Conservation (phyloP, 1,140 invertebrate species). For the Zaprionus taronus region DNA sequence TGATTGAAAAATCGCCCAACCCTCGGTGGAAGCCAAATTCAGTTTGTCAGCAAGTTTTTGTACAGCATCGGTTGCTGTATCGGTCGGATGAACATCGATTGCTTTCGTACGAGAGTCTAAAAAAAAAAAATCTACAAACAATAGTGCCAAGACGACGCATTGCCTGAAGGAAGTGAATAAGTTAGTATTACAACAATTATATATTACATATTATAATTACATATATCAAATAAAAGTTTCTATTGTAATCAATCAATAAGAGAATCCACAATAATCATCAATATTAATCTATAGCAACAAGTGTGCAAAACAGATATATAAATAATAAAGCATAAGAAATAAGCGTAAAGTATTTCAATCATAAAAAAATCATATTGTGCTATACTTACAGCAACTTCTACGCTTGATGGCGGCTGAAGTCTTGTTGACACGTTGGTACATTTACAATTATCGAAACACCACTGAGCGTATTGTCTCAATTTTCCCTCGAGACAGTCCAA, state of each 20-base stretch:
- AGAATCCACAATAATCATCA: background rate
- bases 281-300: background rate
- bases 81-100: constrained; percentile 96
- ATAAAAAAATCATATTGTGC: background rate
- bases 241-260: background rate
- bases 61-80: constrained; percentile 95
- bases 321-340: background rate
- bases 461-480: constrained; percentile 94
- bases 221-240: background rate
- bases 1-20: constrained; percentile 97
- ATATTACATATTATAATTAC: background rate
- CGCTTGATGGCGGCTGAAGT: constrained; percentile 94
- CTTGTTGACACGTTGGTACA: constrained; percentile 93
- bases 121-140: constrained; percentile 97
- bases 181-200: background rate
- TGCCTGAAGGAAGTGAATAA: constrained; percentile 85
- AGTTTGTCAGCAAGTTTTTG: constrained; percentile 95
- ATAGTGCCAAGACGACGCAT: constrained; percentile 96
- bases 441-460: constrained; percentile 96
- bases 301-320: background rate
- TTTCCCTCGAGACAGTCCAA: constrained; percentile 88
- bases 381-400: constrained; percentile 94
- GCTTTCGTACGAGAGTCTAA: constrained; percentile 97
- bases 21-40: constrained; percentile 91
- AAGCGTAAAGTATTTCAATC: background rate